Evolutionary conservation across 2,888 invertebrate species (phyloP).

Genomic region (Allygus modestus): DNA sequence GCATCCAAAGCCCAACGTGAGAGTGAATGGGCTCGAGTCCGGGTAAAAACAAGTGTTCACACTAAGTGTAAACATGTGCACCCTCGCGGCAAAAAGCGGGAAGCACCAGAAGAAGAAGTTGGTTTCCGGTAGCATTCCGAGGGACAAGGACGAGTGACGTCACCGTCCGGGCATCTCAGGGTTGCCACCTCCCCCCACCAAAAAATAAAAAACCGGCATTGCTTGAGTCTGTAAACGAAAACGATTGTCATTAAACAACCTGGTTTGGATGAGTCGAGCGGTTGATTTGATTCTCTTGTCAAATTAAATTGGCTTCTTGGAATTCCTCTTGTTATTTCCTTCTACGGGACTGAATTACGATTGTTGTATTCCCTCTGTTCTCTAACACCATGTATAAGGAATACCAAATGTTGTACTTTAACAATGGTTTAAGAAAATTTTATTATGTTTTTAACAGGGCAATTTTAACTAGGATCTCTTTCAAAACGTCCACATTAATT

Average conservation of each 20-base stretch:
- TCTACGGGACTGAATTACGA: background rate
- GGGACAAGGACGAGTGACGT: slow-evolving; percentile 49
- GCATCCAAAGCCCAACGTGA: background rate
- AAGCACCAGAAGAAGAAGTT: slow-evolving; percentile 34
- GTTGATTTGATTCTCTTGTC: slow-evolving; percentile 27
- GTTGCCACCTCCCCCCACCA: slow-evolving; percentile 45
- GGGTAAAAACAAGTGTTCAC: slow-evolving; percentile 54
- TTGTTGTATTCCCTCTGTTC: background rate
- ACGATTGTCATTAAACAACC: slow-evolving; percentile 39
- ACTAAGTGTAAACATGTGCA: slow-evolving; percentile 52
- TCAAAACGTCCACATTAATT: no score
- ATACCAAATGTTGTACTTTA: no score
- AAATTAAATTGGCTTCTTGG: slow-evolving; percentile 14
- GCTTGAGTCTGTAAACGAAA: slow-evolving; percentile 36
- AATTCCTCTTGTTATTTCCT: slow-evolving; percentile 20
- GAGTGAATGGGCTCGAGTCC: background rate
- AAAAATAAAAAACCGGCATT: slow-evolving; percentile 31
- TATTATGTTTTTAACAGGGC: no score
- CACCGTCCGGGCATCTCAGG: slow-evolving; percentile 50
- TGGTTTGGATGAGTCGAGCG: background rate
- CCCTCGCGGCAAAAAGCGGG: slow-evolving; percentile 35
- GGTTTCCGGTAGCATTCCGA: slow-evolving; percentile 36
- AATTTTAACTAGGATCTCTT: no score
- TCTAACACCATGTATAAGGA: no score
- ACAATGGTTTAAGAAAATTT: no score